phyloP scores from a whole-genome alignment of 2,797 vertebrate species.

The Poeciliopsis paucimaculata region DNA sequence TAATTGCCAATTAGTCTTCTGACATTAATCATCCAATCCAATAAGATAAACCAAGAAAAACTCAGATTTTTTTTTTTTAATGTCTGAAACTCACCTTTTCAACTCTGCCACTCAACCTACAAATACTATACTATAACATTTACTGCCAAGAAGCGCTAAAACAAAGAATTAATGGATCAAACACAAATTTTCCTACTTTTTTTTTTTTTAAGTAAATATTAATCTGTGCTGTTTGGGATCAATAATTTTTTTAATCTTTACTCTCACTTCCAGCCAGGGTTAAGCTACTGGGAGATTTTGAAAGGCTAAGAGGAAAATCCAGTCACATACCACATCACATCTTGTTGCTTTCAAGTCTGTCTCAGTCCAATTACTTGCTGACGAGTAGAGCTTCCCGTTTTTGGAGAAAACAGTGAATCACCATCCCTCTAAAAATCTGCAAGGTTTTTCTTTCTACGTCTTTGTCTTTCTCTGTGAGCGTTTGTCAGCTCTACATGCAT shows the following conservation, averaged over 20 bases:
- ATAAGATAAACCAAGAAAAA: background rate
- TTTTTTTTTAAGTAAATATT: background rate
- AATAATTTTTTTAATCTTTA: background rate
- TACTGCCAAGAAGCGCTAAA: background rate
- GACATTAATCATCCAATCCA: background rate
- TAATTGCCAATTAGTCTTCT: background rate
- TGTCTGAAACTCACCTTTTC: background rate
- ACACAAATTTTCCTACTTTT: background rate
- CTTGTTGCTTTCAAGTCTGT: background rate
- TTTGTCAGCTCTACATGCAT: slow-evolving; percentile 1
- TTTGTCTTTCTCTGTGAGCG: slow-evolving; percentile 1
- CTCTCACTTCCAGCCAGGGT: background rate
- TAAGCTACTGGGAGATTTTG: slow-evolving; percentile 24
- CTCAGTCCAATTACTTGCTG: background rate
- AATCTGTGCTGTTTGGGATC: background rate
- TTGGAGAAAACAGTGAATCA: slow-evolving; percentile 5
- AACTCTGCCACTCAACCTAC: background rate
- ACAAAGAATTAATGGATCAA: background rate
- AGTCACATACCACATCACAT: background rate
- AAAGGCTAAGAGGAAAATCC: slow-evolving; percentile 5
- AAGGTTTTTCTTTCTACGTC: background rate
- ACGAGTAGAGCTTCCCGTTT: background rate
- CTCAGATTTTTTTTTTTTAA: background rate
- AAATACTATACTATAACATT: background rate
- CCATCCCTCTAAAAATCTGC: background rate